Evolutionary conservation across 2,888 invertebrate genomes (phyloP).

Genomic region (Muschampia staudingeri): DNA sequence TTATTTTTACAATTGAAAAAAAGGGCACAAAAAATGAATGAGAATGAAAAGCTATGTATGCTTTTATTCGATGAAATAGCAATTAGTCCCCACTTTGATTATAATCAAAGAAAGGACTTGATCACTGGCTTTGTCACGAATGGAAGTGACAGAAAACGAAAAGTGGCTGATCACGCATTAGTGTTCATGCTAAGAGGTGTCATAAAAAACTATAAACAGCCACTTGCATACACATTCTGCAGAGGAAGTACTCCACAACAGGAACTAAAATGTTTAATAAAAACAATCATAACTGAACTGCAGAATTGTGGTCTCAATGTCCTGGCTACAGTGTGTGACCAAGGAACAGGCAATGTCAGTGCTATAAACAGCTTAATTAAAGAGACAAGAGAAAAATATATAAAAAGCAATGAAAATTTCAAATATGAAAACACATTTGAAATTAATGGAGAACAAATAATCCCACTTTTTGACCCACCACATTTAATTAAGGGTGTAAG

Average conservation of each 20-base stretch:
- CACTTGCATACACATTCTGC: background rate
- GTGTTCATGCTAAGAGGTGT: background rate
- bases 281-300: background rate
- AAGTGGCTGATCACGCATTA: slow-evolving; percentile 12
- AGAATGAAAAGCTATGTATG: background rate
- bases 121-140: background rate
- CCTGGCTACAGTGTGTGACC: background rate
- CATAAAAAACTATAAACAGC: slow-evolving; percentile 11
- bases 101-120: background rate
- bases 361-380: background rate
- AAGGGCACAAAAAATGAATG: background rate
- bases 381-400: background rate
- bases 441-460: background rate
- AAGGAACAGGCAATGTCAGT: background rate
- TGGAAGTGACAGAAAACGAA: background rate
- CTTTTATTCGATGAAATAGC: background rate
- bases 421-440: background rate
- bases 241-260: background rate
- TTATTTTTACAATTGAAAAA: slow-evolving; percentile 21
- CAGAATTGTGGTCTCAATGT: background rate
- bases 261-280: background rate
- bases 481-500: background rate
- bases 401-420: background rate
- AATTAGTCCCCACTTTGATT: background rate
- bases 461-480: background rate